Evolutionary conservation across 2,888 invertebrate species (phyloP).

Genomic region (Operophtera brumata): DNA sequence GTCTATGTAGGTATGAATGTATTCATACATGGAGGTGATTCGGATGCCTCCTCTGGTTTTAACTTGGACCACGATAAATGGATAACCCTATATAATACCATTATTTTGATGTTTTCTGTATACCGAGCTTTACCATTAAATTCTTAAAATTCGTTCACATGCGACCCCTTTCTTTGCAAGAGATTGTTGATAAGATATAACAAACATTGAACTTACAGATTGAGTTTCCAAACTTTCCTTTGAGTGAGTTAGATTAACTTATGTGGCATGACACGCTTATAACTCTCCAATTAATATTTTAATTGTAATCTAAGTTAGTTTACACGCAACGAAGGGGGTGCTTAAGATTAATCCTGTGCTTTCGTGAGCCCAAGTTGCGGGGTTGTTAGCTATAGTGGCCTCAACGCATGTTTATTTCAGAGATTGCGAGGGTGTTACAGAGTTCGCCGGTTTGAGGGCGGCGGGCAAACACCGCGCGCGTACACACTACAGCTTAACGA

Average conservation of each 20-base stretch:
- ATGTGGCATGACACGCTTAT: conserved; percentile 25
- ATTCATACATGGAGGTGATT: no score
- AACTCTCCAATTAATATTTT: conserved; percentile 53
- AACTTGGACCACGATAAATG: no score
- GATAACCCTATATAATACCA: conserved; percentile 6
- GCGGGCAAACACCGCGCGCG: conserved; percentile 56
- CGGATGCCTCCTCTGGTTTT: no score
- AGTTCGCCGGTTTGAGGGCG: conserved; percentile 67
- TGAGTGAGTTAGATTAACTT: conserved; percentile 25
- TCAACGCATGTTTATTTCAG: conserved; percentile 69
- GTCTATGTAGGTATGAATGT: no score
- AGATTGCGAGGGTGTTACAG: conserved; percentile 72
- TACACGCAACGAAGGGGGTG: conserved; percentile 50
- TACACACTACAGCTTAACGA: conserved; percentile 64
- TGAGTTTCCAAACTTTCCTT: conserved; percentile 27
- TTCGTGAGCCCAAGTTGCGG: conserved; percentile 59
- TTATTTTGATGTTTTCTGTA: conserved; percentile 14
- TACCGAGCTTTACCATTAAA: conserved; percentile 20
- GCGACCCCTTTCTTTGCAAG: conserved; percentile 21
- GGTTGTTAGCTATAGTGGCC: conserved; percentile 66
- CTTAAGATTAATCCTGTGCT: conserved; percentile 59
- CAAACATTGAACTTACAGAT: conserved; percentile 28
- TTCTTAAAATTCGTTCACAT: conserved; percentile 13
- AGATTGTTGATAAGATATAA: conserved; percentile 16
- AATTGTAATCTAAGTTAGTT: conserved; percentile 61